Percentiles rank a stretch among this genome's conserved stretches.
These are phyloP conservation scores for Centruroides vittatus DNA, from an alignment of 1,140 invertebrate species.

Conservation along the genomic window DNA sequence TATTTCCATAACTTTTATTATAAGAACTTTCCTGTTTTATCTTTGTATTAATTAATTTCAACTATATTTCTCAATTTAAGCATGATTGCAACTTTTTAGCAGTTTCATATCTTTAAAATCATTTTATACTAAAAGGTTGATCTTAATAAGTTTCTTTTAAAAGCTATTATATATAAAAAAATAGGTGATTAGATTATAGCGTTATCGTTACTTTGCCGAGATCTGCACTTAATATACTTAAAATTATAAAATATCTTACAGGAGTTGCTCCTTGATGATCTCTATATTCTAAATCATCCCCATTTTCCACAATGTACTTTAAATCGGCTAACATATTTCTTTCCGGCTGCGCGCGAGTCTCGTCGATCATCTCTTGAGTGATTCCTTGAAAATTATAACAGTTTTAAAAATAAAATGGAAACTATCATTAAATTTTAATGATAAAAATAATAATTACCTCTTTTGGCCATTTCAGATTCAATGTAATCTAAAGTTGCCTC, in stretches of 20 bases:
- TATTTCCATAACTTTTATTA: too few species aligned
- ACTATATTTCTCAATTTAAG: too few species aligned
- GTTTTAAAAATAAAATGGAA: neutral
- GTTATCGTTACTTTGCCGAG: too few species aligned
- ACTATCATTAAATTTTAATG: neutral
- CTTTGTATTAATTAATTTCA: too few species aligned
- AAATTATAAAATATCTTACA: constrained; percentile 41
- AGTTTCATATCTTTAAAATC: too few species aligned
- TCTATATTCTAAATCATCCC: constrained; percentile 66
- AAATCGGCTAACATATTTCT: constrained; percentile 83
- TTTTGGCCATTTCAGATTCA: constrained; percentile 93
- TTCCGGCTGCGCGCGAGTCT: constrained; percentile 80
- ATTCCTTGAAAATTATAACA: constrained; percentile 3
- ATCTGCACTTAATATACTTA: too few species aligned
- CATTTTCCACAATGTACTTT: constrained; percentile 45
- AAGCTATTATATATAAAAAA: too few species aligned
- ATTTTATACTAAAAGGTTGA: too few species aligned
- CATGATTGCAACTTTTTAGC: too few species aligned
- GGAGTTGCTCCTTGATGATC: constrained; percentile 85
- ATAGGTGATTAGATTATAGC: too few species aligned
- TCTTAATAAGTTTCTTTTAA: too few species aligned
- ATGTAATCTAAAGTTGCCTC: constrained; percentile 92
- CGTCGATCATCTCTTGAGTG: constrained; percentile 58
- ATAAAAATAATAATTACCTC: constrained; percentile 33
- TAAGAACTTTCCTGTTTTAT: too few species aligned